Percentiles rank a stretch among this genome's conserved stretches.
Evolutionary conservation across 2,888 invertebrate genomes (phyloP).

Genomic region (Drosophila robusta): DNA sequence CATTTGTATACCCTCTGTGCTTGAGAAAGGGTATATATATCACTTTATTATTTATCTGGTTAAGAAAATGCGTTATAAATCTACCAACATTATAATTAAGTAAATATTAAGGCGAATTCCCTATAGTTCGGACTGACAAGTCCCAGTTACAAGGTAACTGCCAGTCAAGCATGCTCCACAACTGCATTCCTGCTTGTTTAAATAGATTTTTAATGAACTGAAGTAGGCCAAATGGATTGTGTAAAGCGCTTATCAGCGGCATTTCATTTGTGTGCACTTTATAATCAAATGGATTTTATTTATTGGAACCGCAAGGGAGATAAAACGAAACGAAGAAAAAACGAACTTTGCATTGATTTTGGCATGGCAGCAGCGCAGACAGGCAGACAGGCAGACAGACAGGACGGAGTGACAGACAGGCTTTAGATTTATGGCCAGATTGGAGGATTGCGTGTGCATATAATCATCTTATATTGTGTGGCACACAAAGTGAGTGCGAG

Average conservation of each 20-base stretch:
- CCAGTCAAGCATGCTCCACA: neutral
- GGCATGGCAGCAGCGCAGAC: slow-evolving; percentile 42
- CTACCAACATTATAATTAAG: too few relatives aligned
- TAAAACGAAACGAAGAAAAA: slow-evolving; percentile 15
- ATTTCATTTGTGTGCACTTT: slow-evolving; percentile 72
- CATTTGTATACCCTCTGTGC: slow-evolving; percentile 30
- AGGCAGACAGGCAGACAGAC: slow-evolving; percentile 23
- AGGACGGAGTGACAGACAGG: slow-evolving; percentile 26
- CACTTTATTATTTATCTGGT: too few relatives aligned
- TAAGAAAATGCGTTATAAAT: too few relatives aligned
- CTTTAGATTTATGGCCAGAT: slow-evolving; percentile 71
- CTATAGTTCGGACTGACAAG: too few relatives aligned
- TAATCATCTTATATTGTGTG: slow-evolving; percentile 65
- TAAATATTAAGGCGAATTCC: too few relatives aligned
- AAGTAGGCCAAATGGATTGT: slow-evolving; percentile 75
- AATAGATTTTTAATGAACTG: slow-evolving; percentile 79
- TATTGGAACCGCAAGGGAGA: slow-evolving; percentile 62
- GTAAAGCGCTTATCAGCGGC: slow-evolving; percentile 64
- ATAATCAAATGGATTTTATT: slow-evolving; percentile 77
- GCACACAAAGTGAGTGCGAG: slow-evolving; percentile 1
- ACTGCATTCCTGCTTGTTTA: slow-evolving; percentile 31
- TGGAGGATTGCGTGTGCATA: slow-evolving; percentile 69
- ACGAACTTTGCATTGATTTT: slow-evolving; percentile 73
- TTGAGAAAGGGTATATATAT: too few relatives aligned
- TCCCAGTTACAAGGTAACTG: slow-evolving; percentile 12